Evolutionary conservation across 2,113 vertebrate genomes (phyloP).

Genomic region (Trematocara variabile): DNA sequence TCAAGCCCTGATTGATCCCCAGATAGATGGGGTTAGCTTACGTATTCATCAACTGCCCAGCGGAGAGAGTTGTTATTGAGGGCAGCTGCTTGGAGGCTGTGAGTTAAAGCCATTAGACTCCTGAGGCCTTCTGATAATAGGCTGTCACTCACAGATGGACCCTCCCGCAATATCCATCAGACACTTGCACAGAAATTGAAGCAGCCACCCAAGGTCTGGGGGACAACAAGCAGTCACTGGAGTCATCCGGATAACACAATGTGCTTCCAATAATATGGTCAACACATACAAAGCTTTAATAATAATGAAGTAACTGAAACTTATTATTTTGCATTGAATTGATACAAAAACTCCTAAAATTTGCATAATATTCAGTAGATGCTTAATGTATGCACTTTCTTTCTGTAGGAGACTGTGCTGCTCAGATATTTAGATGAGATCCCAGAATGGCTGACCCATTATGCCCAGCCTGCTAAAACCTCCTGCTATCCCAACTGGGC

Average conservation of each 20-base stretch:
- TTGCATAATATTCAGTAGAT: background rate
- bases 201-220: conserved; percentile 51
- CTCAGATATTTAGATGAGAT: conserved; percentile 85
- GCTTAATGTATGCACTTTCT: conserved; percentile 60
- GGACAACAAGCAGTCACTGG: conserved; percentile 55
- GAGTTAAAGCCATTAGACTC: conserved; percentile 77
- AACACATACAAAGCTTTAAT: conserved; percentile 10
- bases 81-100: conserved; percentile 69
- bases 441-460: conserved; percentile 83
- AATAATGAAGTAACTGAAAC: conserved; percentile 22
- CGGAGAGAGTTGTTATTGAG: conserved; percentile 69
- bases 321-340: background rate
- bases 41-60: conserved; percentile 73
- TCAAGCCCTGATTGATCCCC: conserved; percentile 73
- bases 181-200: conserved; percentile 55
- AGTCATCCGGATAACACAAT: conserved; percentile 43
- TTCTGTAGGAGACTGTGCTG: conserved; percentile 82
- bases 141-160: conserved; percentile 70
- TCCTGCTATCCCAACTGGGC: conserved; percentile 86
- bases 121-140: conserved; percentile 73
- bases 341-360: background rate
- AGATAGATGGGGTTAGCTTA: conserved; percentile 72
- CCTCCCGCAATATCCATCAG: conserved; percentile 48
- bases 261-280: conserved; percentile 14
- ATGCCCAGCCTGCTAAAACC: conserved; percentile 82